Evolutionary conservation across 2,888 invertebrate genomes (phyloP), one percentile per base, ranked within the genome.

Genomic region (Andrena camellia): DNA sequence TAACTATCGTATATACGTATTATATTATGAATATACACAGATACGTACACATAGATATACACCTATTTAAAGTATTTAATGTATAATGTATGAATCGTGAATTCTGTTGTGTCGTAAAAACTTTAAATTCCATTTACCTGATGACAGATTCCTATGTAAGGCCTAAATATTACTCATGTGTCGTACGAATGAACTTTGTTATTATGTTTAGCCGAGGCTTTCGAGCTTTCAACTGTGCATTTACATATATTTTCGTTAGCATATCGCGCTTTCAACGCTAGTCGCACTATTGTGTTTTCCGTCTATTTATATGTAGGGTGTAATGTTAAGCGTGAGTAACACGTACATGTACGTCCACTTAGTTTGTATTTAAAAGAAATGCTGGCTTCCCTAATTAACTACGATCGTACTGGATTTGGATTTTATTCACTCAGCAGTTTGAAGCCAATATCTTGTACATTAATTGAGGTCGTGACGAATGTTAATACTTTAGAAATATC

Each of bases 271-370:
- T 90, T 85, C 78, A 85, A 89, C 85, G 81, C 91, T 91, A 91
- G 91, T 91, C 91, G 89, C 84, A 89, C 84, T 86, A 88, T 83
- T 87, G 81, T 90, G 83, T 87, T 85, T 84, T 82, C 82, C 50
- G 60, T 79, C 70, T 78, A 81, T 75, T 79, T 83, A 63, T 48
- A 64, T 78, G 73, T 71, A 77, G 63, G 59, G 70, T 62, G 20
- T 71, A 84, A 70, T 62, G 52, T 74, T 83, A 59, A 70, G 52
- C 69, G 35, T 10, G 74, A 69, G 52, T 79, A 59, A 71, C 54
- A 50, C 71, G 31, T 33, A 42, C 60, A 78, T 54, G 13, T 31
- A 72, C 71, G 69, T 85, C 71, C 79, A 73, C 8, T 74, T 78
- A 72, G 60, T 77, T 84, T 26, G 2, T 78, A 79, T 85, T 59